phyloP scores from a whole-genome alignment of 2,888 invertebrate genomes.

The Morpho helenor region DNA sequence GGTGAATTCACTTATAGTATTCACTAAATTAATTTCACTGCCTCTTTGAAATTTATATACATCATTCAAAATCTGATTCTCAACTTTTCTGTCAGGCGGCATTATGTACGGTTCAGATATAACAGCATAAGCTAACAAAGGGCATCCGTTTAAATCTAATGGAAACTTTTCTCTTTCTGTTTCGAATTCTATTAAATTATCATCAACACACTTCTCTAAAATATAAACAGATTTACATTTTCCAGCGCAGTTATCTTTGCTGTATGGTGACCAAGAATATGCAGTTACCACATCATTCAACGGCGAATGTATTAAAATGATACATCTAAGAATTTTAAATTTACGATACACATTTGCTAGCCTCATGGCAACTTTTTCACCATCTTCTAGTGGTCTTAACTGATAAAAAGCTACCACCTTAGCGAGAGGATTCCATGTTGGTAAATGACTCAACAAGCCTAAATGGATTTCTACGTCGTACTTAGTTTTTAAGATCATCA shows the following conservation, averaged over 20 bases:
- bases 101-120: conserved; percentile 72
- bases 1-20: conserved; percentile 66
- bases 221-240: conserved; percentile 59
- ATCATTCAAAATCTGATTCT: conserved; percentile 46
- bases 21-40: conserved; percentile 66
- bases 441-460: conserved; percentile 65
- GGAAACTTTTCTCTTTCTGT: conserved; percentile 59
- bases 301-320: conserved; percentile 59
- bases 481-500: conserved; percentile 73
- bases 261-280: conserved; percentile 70
- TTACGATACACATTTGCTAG: conserved; percentile 62
- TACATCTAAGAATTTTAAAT: conserved; percentile 60
- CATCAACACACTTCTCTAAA: conserved; percentile 59
- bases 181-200: conserved; percentile 44
- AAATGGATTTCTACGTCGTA: conserved; percentile 66
- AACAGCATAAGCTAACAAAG: conserved; percentile 60
- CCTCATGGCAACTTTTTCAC: conserved; percentile 46
- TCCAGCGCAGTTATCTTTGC: conserved; percentile 61
- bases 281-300: conserved; percentile 51
- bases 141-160: conserved; percentile 61
- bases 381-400: conserved; percentile 46
- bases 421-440: conserved; percentile 74
- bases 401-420: conserved; percentile 69
- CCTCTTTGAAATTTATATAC: conserved; percentile 59
- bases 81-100: conserved; percentile 51